Conservation (phyloP, 2,888 invertebrate genomes). For the Nowickia ferox region DNA sequence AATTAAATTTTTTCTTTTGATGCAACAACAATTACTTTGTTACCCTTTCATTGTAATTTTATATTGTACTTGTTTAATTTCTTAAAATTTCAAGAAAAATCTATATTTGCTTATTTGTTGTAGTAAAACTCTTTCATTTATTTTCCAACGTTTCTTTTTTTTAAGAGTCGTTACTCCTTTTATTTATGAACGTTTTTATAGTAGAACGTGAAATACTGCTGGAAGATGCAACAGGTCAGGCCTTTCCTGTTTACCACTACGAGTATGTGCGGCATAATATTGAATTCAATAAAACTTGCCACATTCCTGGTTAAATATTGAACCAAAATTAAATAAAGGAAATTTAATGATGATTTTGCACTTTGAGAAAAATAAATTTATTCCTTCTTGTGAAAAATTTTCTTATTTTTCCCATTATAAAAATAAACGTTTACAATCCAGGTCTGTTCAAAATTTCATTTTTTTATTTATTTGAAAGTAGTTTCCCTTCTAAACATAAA, state of each 20-base stretch:
- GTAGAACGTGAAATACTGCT: constrained; percentile 73
- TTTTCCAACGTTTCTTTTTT: no score
- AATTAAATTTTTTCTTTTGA: neutral
- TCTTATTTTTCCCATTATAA: no score
- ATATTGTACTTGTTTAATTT: constrained; percentile 14
- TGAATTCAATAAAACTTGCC: constrained; percentile 67
- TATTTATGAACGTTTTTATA: constrained; percentile 69
- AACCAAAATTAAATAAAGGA: constrained; percentile 48
- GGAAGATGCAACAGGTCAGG: constrained; percentile 55
- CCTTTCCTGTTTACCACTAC: neutral
- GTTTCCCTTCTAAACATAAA: no score
- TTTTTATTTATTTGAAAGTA: no score
- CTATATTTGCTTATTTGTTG: constrained; percentile 30
- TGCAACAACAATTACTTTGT: neutral
- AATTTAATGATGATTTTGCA: constrained; percentile 30
- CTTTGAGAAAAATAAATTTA: neutral
- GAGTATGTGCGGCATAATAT: constrained; percentile 46
- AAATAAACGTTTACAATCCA: no score
- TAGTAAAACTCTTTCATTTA: constrained; percentile 49
- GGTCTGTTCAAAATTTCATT: no score
- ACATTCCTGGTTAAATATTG: constrained; percentile 73
- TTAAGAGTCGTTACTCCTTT: constrained; percentile 52
- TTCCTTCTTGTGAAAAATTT: no score
- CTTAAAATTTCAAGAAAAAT: constrained; percentile 39
- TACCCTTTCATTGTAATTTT: neutral